Base-by-base conservation (phyloP, 2,797 vertebrate genomes). In the Momotus momota region DNA sequence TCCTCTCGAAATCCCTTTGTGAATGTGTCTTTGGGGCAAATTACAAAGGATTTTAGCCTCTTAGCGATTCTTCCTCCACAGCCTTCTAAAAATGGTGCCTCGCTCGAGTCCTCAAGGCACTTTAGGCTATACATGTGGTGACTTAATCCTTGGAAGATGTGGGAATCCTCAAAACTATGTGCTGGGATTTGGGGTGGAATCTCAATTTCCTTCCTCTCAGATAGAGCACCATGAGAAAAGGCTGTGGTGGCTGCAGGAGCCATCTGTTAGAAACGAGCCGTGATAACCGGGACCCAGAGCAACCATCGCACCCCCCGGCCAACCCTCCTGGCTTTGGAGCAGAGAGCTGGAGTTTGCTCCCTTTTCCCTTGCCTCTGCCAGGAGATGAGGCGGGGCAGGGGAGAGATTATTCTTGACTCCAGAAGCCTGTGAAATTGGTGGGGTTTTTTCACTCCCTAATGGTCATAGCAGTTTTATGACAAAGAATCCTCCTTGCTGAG, bases 181-280 rank as follows among this genome's bases (percentile, higher is more conserved):
- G 94, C 94, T 89, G 90, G 88, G 88, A 86, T 95, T 97, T 96
- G 94, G 93, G 83, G 55, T 94, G 96, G 96, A 95, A 96, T 96
- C 96, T 95, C 96, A 67, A 91, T 96, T 96, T 96, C 94, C 94
- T 96, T 95, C 85, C 95, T 95, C 74, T 85, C 52, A 26, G 90
- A 86, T 80, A 46, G 86, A 92, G 83, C 78, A n/a, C 81, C 90
- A 89, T 86, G 86, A 94, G 90, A 80, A 90, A 40, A 82, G 94
- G 88, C 93, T 2, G 5, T 18, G 58, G 7, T 86, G 60, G 20
- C 65, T 84, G 88, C 79, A 20, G 80, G 86, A 92, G 62, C 88
- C 91, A 52, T 87, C 86, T 96, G 86, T 41, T 52, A 81, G 69
- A 67, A 91, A 66, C 14, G 5, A 70, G 62, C 49, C 4, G 4